Conservation (phyloP, 2,113 vertebrate species). For the Gymnarchus niloticus region DNA sequence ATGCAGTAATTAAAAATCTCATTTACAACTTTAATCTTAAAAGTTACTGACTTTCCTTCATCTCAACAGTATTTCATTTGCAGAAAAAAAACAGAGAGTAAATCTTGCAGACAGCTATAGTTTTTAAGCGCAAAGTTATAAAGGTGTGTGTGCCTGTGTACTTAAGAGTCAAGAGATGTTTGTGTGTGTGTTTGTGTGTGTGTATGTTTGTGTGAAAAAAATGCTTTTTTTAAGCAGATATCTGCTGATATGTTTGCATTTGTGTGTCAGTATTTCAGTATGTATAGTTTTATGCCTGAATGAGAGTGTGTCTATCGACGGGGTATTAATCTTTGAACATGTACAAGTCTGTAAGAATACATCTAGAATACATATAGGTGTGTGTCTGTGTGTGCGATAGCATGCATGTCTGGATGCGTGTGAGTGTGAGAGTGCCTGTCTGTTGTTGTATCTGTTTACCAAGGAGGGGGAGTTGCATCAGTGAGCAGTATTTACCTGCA, state of each 20-base stretch:
- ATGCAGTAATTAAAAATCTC: conserved; percentile 79
- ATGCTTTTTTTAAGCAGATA: too few relatives aligned
- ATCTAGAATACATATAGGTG: too few relatives aligned
- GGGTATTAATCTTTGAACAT: too few relatives aligned
- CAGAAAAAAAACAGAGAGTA: conserved; percentile 4
- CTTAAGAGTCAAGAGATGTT: background rate
- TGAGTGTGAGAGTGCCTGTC: conserved; percentile 5
- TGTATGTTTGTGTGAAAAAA: background rate
- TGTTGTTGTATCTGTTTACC: background rate
- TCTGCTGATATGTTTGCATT: too few relatives aligned
- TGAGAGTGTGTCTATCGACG: too few relatives aligned
- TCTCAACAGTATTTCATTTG: conserved; percentile 39
- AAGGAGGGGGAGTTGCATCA: conserved; percentile 14
- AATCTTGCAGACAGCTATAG: background rate
- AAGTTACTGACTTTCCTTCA: conserved; percentile 57
- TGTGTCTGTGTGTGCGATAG: conserved; percentile 6
- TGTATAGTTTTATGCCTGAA: too few relatives aligned
- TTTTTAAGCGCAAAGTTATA: background rate
- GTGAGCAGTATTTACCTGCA: background rate
- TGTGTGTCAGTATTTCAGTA: conserved; percentile 1
- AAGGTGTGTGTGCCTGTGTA: background rate
- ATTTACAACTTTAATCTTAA: conserved; percentile 64
- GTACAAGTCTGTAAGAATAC: too few relatives aligned
- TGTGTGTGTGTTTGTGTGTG: background rate
- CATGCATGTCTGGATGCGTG: background rate